Evolutionary conservation across 2,888 invertebrate genomes (phyloP).

Genomic region (Hydropsyche betteni): DNA sequence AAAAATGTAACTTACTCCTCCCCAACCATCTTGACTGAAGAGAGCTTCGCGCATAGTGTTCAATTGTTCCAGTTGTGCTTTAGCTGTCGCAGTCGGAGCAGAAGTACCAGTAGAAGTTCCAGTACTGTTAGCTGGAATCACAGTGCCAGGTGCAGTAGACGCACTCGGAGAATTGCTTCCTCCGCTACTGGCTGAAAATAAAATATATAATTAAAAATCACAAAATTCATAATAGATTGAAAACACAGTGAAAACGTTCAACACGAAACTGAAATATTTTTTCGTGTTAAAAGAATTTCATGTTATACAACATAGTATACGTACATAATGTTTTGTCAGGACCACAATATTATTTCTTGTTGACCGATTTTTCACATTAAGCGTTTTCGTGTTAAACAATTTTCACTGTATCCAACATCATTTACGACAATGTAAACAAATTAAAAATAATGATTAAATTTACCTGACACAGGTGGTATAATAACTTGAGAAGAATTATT

Average conservation of each 20-base stretch:
- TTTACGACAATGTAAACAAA: background rate
- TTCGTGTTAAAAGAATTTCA: no score
- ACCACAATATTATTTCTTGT: no score
- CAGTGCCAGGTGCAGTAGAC: slow-evolving; percentile 59
- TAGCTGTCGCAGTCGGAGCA: slow-evolving; percentile 71
- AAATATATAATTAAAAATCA: background rate
- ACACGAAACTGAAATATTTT: no score
- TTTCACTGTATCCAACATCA: background rate
- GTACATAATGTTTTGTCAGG: no score
- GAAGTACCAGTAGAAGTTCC: slow-evolving; percentile 62
- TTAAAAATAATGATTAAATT: background rate
- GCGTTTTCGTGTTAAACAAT: background rate
- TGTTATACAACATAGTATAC: no score
- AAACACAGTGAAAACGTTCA: no score
- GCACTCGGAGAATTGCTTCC: slow-evolving; percentile 57
- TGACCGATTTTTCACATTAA: no score
- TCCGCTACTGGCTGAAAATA: slow-evolving; percentile 33
- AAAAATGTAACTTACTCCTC: slow-evolving; percentile 74
- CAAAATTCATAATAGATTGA: background rate
- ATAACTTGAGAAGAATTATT: slow-evolving; percentile 58
- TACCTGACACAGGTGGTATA: slow-evolving; percentile 43
- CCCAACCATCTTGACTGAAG: slow-evolving; percentile 93
- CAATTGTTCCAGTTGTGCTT: slow-evolving; percentile 85
- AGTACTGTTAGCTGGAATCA: slow-evolving; percentile 59
- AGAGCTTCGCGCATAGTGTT: slow-evolving; percentile 91